These are phyloP conservation scores for Theristicus caerulescens DNA, from an alignment of 2,113 vertebrate species.

Conservation along the genomic window DNA sequence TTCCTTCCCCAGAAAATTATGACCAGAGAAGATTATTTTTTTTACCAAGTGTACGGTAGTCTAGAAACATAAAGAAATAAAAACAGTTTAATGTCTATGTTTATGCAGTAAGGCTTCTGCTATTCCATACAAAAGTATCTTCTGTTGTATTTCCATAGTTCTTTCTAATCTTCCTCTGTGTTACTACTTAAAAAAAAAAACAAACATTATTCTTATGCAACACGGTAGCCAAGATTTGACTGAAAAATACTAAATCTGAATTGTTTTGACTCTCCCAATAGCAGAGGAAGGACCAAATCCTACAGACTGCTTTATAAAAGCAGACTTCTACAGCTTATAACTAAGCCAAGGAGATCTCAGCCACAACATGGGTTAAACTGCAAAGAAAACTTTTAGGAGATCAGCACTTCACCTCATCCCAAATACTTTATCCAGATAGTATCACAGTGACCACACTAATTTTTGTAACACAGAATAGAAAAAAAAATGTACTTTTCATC, in stretches of 20 bases:
- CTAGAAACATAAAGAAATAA: neutral
- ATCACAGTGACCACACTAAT: neutral
- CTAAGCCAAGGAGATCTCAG: neutral
- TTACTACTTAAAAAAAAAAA: neutral
- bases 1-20: neutral
- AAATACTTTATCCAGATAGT: neutral
- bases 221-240: neutral
- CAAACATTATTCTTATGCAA: neutral
- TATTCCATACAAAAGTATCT: neutral
- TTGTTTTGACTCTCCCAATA: neutral
- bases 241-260: constrained; percentile 22
- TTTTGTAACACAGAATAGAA: neutral
- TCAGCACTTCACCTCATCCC: neutral
- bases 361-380: neutral
- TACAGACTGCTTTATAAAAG: neutral
- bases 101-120: neutral
- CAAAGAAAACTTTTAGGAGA: neutral
- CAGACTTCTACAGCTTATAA: neutral
- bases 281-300: neutral
- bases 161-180: neutral
- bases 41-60: neutral
- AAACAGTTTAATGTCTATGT: neutral
- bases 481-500: neutral
- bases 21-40: neutral
- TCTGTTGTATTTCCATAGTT: neutral